Conservation (phyloP, 1,140 invertebrate species). For the Drosophila carrolli region DNA sequence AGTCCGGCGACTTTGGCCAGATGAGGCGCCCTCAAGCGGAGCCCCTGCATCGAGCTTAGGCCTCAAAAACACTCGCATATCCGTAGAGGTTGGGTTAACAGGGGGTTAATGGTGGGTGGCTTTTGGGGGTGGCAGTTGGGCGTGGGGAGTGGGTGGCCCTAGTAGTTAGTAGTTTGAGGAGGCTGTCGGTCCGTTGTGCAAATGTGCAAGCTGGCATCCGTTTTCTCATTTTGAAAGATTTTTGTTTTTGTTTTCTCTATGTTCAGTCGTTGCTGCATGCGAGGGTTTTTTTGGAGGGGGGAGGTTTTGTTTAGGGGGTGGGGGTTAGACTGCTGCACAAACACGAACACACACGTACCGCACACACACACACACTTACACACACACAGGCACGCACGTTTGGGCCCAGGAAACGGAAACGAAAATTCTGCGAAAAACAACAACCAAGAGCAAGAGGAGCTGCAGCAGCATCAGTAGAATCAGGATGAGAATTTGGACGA, state of each 20-base stretch:
- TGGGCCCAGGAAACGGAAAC: slow-evolving; percentile 80
- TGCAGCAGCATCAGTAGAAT: slow-evolving; percentile 7
- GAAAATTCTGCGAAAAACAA: slow-evolving; percentile 82
- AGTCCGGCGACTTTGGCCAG: slow-evolving; percentile 66
- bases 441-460: slow-evolving; percentile 52
- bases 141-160: slow-evolving; percentile 18
- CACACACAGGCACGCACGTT: slow-evolving; percentile 60
- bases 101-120: neutral
- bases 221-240: slow-evolving; percentile 77
- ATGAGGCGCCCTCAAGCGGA: slow-evolving; percentile 56
- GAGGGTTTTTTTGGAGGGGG: neutral
- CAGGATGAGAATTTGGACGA: slow-evolving; percentile 43
- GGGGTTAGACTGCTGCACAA: slow-evolving; percentile 20
- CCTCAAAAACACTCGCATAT: slow-evolving; percentile 28
- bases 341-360: slow-evolving; percentile 24
- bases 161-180: slow-evolving; percentile 17
- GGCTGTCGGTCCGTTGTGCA: slow-evolving; percentile 66
- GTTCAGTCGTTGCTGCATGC: slow-evolving; percentile 59
- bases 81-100: neutral
- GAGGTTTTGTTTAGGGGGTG: neutral
- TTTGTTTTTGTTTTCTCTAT: slow-evolving; percentile 76
- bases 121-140: too few relatives aligned
- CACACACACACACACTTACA: slow-evolving; percentile 5
- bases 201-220: slow-evolving; percentile 82
- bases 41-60: slow-evolving; percentile 53